Evolutionary conservation across 2,113 vertebrate genomes (phyloP), one percentile per base, ranked within the genome.

Genomic region (Perognathus longimembris): DNA sequence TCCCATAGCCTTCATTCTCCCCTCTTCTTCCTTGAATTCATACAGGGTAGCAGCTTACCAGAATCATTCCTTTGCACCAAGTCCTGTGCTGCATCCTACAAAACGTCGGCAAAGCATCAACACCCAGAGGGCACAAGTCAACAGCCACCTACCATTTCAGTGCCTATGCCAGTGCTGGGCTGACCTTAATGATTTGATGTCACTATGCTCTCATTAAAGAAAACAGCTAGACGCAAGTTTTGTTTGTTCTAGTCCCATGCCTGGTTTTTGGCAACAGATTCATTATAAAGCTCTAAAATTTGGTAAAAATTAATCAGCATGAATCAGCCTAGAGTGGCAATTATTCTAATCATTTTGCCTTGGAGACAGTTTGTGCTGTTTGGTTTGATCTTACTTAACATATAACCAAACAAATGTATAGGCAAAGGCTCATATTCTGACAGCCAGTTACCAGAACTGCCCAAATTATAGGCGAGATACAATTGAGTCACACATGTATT

Each of bases 201-300:
- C 30, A 20, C 11, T n/a, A 18, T 66, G 17, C 12, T 12, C 17
- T 81, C 22, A 59, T 54, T 86, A 69, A 88, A 26, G 10, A 57
- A 73, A 45, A 17, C 26, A 81, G 20, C 36, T 34, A 11, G n/a
- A 74, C 78, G 88, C 50, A 17, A 64, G 8, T 67, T 93, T 76
- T 66, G n/a, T 85, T 57, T 67, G 57, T 71, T 92, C 69, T 70
- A 74, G 89, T 20, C 6, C 64, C 28, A 66, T 61, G 50, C 2
- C 22, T 24, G 63, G 21, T 64, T 45, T 87, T 74, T 85, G 57
- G 36, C 90, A 21, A 8, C 11, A 90, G 15, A 81, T 89, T 50
- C 69, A 78, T 79, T 88, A 36, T 38, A 88, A 82, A 94, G 87
- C 38, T 59, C 63, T 90, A 73, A 87, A 88, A 86, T 94, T 94